Base-by-base conservation (phyloP, 1,140 invertebrate genomes). In the Cherax destructor region DNA sequence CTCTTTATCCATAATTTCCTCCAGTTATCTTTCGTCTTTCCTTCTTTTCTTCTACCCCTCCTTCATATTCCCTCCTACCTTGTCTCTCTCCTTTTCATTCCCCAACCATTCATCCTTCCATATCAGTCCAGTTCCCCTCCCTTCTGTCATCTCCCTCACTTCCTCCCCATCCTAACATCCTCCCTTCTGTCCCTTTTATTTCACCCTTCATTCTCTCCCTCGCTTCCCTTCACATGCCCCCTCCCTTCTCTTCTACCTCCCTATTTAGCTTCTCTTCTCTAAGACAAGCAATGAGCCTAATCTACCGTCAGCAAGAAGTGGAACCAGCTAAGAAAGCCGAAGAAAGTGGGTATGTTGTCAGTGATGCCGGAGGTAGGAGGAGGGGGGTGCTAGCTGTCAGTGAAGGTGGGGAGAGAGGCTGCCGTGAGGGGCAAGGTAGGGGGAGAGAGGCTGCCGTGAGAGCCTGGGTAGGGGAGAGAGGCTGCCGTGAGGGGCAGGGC, bases 261-360 rank as follows among this genome's bases (percentile, higher is more conserved):
- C 24, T 24, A 1, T n/a, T 18, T 41, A n/a, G n/a, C 76, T 6
- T 41, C 47, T 24, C 24, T n/a, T 30, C 30, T 49, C 49, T 13
- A 83, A 21, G 80, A 83, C 80, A 83, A 47, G 24, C 80, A 83
- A 30, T 24, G 80, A 59, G 80, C 50, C 80, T 83, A 83, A 83
- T 83, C 52, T 83, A 76, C 84, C 49, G 72, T 52, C 72, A 56
- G 11, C 10, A 77, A 74, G 76, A 61, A 88, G 47, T 52, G 61
- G 80, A 47, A 69, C 41, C 59, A 49, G 87, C 61, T 30, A 59
- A 61, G 87, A 83, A 83, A 47, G 87, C 56, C n/a, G 76, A 87
- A 88, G 49, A 80, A 61, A 24, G 52, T 80, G 78, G 77, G 86
- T 49, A 30, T 72, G 59, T 3, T 79, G 59, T 65, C 41, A 41